Evolutionary conservation across 1,140 invertebrate species (phyloP).

Genomic region (Ips nitidus): DNA sequence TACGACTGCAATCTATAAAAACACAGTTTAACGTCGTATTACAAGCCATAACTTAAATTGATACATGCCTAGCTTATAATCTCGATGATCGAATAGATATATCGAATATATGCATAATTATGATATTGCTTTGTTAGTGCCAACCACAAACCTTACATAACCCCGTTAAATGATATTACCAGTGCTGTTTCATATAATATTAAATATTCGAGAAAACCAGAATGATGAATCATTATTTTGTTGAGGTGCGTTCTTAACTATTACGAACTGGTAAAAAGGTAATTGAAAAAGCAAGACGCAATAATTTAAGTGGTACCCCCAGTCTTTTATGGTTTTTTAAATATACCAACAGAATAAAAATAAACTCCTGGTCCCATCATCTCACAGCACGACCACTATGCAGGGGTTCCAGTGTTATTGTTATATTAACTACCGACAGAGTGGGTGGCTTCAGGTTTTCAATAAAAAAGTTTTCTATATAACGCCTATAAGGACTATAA

Average conservation of each 20-base stretch:
- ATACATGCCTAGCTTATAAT: neutral
- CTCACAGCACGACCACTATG: constrained; percentile 2
- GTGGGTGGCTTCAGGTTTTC: constrained; percentile 15
- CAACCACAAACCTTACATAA: neutral
- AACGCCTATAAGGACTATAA: constrained; percentile 7
- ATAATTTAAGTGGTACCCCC: no score
- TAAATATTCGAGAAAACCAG: no score
- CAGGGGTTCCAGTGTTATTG: constrained; percentile 18
- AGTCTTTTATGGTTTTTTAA: no score
- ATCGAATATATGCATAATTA: neutral
- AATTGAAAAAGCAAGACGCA: no score
- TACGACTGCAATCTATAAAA: neutral
- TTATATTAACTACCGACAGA: constrained; percentile 10
- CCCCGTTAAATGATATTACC: neutral
- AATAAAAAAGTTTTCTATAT: constrained; percentile 8
- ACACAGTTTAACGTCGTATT: neutral
- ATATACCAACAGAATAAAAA: neutral
- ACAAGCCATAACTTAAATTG: neutral
- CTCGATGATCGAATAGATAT: neutral
- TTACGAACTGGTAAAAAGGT: no score
- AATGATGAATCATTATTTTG: no score
- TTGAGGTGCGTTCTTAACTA: no score
- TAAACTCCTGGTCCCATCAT: constrained; percentile 1
- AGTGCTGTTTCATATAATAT: no score
- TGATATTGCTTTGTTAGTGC: neutral